Evolutionary conservation across 2,113 vertebrate genomes (phyloP).

Genomic region (Anhinga anhinga): DNA sequence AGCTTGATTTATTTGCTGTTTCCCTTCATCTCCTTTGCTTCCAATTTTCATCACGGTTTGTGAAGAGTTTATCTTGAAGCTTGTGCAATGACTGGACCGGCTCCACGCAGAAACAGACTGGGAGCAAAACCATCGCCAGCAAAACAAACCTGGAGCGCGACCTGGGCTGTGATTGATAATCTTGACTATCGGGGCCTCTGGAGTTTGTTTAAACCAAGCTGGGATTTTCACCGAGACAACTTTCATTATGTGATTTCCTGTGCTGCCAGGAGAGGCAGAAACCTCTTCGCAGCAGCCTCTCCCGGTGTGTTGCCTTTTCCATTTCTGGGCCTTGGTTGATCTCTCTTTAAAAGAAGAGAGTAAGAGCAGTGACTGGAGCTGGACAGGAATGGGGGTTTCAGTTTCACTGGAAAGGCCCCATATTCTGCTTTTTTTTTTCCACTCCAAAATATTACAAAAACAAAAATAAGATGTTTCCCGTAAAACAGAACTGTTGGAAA

Average conservation of each 20-base stretch:
- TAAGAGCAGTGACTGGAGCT: not conserved
- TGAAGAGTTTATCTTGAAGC: not conserved
- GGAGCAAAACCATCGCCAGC: not conserved
- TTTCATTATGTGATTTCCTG: not conserved
- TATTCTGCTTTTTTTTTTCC: not conserved
- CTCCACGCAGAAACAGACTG: not conserved
- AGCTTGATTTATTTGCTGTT: not conserved
- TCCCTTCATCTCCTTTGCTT: not conserved
- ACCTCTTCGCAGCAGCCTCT: not conserved
- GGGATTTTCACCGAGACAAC: not conserved
- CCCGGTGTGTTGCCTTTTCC: not conserved
- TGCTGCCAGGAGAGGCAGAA: not conserved
- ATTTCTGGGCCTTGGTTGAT: not conserved
- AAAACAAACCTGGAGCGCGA: not conserved
- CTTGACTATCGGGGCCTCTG: fast-evolving
- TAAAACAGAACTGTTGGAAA: not conserved
- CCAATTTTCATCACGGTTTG: not conserved
- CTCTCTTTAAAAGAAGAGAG: not conserved
- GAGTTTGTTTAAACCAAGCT: not conserved
- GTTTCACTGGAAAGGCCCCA: not conserved
- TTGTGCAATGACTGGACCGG: not conserved
- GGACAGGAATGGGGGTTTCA: not conserved
- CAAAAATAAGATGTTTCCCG: not conserved
- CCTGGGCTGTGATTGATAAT: not conserved
- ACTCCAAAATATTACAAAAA: not conserved